Percentiles rank a stretch among this genome's conserved stretches.
Evolutionary conservation across 2,797 vertebrate genomes (phyloP).

Genomic region (Cyprinella venusta): DNA sequence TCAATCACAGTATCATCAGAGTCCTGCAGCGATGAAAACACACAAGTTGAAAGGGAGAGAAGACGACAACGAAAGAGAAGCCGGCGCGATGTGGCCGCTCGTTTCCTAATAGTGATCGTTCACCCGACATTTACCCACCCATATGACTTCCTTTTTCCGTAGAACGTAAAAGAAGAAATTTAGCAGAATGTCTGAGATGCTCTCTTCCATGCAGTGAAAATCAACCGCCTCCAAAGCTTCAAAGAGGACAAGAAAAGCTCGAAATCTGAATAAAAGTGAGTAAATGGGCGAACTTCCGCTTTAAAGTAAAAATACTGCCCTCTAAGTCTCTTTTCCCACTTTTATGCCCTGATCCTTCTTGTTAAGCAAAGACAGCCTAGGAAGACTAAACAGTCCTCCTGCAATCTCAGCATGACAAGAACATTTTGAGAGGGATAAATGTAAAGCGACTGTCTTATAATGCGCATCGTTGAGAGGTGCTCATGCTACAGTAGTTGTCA

Average conservation of each 20-base stretch:
- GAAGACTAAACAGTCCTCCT: constrained; percentile 1
- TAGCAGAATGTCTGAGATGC: background rate
- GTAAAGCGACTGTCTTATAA: constrained; percentile 1
- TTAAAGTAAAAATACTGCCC: constrained; percentile 5
- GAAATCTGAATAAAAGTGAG: background rate
- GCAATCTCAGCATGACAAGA: background rate
- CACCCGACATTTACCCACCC: background rate
- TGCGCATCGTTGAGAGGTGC: constrained; percentile 7
- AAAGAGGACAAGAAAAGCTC: background rate
- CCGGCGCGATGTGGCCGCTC: constrained; percentile 3
- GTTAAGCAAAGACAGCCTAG: background rate
- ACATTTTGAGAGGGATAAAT: background rate
- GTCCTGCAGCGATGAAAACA: constrained; percentile 59
- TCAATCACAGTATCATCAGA: constrained; percentile 68
- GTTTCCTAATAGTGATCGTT: background rate
- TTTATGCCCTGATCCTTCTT: constrained; percentile 21
- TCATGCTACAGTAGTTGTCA: constrained; percentile 42
- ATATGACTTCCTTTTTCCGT: background rate
- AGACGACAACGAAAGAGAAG: constrained; percentile 16
- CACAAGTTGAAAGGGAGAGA: background rate
- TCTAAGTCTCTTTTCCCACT: background rate
- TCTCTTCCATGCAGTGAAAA: background rate
- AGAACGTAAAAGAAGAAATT: background rate
- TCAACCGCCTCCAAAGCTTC: background rate
- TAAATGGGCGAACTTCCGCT: background rate